Evolutionary conservation across 1,140 invertebrate genomes (phyloP).

Genomic region (Macrocentrus cingulum): DNA sequence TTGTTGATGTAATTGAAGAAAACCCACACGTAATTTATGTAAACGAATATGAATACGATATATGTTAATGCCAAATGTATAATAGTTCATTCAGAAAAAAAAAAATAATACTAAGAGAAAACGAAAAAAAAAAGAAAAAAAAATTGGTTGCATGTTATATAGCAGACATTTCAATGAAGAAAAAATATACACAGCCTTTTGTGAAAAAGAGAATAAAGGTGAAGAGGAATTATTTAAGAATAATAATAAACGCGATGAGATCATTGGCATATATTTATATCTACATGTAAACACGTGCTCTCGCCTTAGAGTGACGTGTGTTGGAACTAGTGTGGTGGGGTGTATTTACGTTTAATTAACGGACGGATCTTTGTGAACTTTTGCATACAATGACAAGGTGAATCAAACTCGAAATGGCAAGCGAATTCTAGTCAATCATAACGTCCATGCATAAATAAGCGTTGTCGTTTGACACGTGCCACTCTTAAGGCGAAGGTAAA

Average conservation of each 20-base stretch:
- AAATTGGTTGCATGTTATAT: constrained; percentile 24
- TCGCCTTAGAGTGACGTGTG: constrained; percentile 15
- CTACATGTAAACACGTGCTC: not conserved
- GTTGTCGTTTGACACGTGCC: constrained; percentile 16
- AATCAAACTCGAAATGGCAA: constrained; percentile 18
- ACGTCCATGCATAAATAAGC: constrained; percentile 23
- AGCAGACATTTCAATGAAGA: constrained; percentile 7
- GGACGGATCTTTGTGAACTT: constrained; percentile 22
- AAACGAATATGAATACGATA: constrained; percentile 55
- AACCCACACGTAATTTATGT: constrained; percentile 39
- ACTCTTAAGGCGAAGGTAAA: constrained; percentile 1
- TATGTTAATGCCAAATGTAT: constrained; percentile 61
- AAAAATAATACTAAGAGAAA: no score
- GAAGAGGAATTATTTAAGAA: not conserved
- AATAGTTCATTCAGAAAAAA: constrained; percentile 49
- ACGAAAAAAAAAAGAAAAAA: constrained; percentile 26
- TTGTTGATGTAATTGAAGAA: constrained; percentile 4
- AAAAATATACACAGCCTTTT: constrained; percentile 4
- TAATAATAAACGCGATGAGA: not conserved
- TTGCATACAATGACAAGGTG: constrained; percentile 30
- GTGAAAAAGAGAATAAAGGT: not conserved
- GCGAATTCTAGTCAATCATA: constrained; percentile 33
- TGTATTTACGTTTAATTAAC: constrained; percentile 19
- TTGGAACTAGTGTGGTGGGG: constrained; percentile 7
- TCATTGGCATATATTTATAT: constrained; percentile 1